Conservation (phyloP, 2,888 invertebrate genomes). For the Plutella xylostella region DNA sequence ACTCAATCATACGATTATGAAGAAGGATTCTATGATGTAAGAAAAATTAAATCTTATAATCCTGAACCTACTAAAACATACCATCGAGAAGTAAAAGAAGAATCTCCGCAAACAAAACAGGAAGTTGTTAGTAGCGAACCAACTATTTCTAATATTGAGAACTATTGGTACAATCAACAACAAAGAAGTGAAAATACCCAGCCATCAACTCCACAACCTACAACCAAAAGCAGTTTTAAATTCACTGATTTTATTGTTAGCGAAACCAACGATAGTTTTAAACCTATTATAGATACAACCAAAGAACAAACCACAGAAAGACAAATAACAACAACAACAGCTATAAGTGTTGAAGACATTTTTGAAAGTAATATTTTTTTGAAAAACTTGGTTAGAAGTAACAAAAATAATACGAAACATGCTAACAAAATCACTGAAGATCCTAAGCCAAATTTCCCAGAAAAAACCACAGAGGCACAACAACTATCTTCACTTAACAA, state of each 20-base stretch:
- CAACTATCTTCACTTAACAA: too few species aligned
- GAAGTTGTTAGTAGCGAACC: background rate
- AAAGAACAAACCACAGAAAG: slow-evolving; percentile 13
- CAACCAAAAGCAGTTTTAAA: slow-evolving; percentile 19
- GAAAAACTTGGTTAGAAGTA: slow-evolving; percentile 36
- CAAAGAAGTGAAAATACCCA: slow-evolving; percentile 12
- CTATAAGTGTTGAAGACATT: slow-evolving; percentile 30
- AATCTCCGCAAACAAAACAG: background rate
- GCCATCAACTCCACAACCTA: background rate
- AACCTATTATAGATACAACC: slow-evolving; percentile 26
- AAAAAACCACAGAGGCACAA: slow-evolving; percentile 14
- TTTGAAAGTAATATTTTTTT: slow-evolving; percentile 49
- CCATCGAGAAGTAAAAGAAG: background rate
- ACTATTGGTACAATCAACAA: slow-evolving; percentile 15
- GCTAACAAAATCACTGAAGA: slow-evolving; percentile 19
- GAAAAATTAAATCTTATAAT: slow-evolving; percentile 19
- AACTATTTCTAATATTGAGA: background rate
- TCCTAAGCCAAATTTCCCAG: too few species aligned
- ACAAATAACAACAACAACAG: slow-evolving; percentile 25
- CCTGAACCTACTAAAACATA: background rate
- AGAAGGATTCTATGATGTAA: slow-evolving; percentile 31
- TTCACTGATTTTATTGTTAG: slow-evolving; percentile 29
- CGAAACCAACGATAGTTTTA: slow-evolving; percentile 27
- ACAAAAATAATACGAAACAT: slow-evolving; percentile 16
- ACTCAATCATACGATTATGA: slow-evolving; percentile 44